These are phyloP conservation scores for Hypolimnas misippus DNA, from an alignment of 2,888 invertebrate genomes.

Conservation along the genomic window DNA sequence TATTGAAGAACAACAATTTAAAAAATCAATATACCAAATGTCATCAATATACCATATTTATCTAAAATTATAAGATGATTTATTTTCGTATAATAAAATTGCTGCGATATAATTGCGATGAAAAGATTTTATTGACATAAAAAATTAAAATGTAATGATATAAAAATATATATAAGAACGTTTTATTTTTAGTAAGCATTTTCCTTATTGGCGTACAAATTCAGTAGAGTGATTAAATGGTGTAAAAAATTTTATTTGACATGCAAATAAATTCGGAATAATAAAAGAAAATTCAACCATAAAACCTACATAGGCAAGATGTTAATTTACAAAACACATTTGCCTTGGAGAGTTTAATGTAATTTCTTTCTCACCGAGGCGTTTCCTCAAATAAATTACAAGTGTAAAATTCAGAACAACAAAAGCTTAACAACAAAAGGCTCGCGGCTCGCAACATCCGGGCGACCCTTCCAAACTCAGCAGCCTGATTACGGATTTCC, in stretches of 20 bases:
- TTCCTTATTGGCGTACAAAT: constrained; percentile 20
- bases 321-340: constrained; percentile 82
- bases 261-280: constrained; percentile 48
- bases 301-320: constrained; percentile 68
- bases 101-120: no score
- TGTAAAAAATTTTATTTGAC: constrained; percentile 30
- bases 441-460: constrained; percentile 82
- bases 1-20: background rate
- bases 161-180: constrained; percentile 16
- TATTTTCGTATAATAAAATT: background rate
- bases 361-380: constrained; percentile 82
- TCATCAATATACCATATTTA: background rate
- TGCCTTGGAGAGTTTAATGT: constrained; percentile 79
- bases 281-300: constrained; percentile 52
- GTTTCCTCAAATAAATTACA: constrained; percentile 84
- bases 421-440: constrained; percentile 83
- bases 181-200: constrained; percentile 8
- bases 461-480: constrained; percentile 82
- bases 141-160: no score
- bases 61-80: no score
- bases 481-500: constrained; percentile 83
- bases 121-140: no score
- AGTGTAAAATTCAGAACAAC: constrained; percentile 84
- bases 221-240: constrained; percentile 31
- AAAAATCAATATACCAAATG: background rate